Base-by-base conservation (phyloP, 2,113 vertebrate species). In the Petaurus breviceps region DNA sequence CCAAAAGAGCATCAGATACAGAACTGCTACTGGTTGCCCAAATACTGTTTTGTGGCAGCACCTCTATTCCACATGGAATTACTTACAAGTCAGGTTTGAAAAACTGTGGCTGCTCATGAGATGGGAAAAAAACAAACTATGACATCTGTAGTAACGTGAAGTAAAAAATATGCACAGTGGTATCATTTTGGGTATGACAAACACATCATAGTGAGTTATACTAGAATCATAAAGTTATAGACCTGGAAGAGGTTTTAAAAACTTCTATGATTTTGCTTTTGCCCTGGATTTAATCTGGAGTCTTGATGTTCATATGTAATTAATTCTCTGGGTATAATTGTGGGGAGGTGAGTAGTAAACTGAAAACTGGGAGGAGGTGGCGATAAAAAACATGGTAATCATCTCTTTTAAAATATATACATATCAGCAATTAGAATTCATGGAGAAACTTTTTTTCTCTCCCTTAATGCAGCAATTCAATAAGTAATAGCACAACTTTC, bases 401-500 rank as follows among this genome's bases (percentile, higher is more conserved):
- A 14, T 57, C n/a, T 10, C 68, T 49, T 93, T 92, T 54, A 96
- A 84, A 43, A 84, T 84, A 77, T 8, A 77, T n/a, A 77, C 68
- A 84, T 43, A 43, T 93, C 91, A 95, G 91, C 91, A 97, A 96
- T 97, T 96, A 91, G 54, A 55, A 94, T 28, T 84, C 16, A 68
- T 96, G 91, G 94, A 96, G 89, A 96, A 95, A 97, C 3, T 96
- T 96, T 96, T 84, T 84, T 97, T 98, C 77, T 93, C 31, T 37
- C 68, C 98, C 97, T 98, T 98, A 97, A 98, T 98, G 97, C 96
- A 98, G 95, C 98, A 51, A 92, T 55, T 92, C 51, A 51, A 95
- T 96, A 97, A 97, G 92, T 94, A 96, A 94, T 53, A 95, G 90
- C 47, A 84, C 93, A 92, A 91, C 94, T 96, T 61, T 96, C 61